phyloP scores from a whole-genome alignment of 37 sponge, comb jelly and placozoan genomes.

The Ianthella basta region DNA sequence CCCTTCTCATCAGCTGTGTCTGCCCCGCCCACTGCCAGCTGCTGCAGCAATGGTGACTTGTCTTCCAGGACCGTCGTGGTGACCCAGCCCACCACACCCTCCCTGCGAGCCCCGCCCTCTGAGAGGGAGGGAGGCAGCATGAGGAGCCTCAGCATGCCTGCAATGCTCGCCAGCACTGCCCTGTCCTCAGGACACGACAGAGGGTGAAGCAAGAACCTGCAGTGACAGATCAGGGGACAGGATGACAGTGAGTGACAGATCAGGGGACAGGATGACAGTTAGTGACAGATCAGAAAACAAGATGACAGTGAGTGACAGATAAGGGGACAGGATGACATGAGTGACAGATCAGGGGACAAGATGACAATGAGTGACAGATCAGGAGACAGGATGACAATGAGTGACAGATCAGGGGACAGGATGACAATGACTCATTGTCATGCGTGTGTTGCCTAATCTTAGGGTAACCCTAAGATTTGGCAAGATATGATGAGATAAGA shows the following conservation, averaged over 20 bases:
- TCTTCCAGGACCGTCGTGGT: background rate
- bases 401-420: too few relatives aligned
- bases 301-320: too few relatives aligned
- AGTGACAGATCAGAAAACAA: background rate
- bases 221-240: background rate
- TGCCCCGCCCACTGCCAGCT: background rate
- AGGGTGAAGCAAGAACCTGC: background rate
- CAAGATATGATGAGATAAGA: too few relatives aligned
- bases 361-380: too few relatives aligned
- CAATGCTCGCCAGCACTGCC: background rate
- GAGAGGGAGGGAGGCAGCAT: background rate
- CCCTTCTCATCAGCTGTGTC: background rate
- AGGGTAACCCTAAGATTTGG: too few relatives aligned
- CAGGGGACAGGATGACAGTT: too few relatives aligned
- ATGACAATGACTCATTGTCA: too few relatives aligned
- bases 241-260: too few relatives aligned
- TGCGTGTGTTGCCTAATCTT: too few relatives aligned
- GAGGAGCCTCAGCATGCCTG: background rate
- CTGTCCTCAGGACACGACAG: slow-evolving; percentile 1
- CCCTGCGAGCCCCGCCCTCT: background rate
- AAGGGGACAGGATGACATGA: too few relatives aligned
- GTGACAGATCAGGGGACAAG: background rate
- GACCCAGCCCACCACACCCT: background rate
- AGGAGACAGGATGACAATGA: too few relatives aligned
- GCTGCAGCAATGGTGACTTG: background rate